Evolutionary conservation across 1,140 invertebrate species (phyloP).

Genomic region (Drosophila sturtevanti): DNA sequence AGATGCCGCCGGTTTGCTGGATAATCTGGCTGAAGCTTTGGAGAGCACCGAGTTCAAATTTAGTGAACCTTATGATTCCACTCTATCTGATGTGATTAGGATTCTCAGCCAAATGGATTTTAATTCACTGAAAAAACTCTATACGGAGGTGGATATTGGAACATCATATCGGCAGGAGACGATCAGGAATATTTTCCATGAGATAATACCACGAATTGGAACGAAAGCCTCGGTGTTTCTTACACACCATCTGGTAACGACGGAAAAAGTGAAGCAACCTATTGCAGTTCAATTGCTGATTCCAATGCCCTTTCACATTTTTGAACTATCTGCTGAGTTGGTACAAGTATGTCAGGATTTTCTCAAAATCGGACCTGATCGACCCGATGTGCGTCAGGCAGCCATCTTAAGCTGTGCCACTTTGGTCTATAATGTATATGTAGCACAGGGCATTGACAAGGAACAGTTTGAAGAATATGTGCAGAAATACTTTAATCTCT

Average conservation of each 20-base stretch:
- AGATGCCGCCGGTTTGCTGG: constrained; percentile 69
- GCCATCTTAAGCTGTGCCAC: constrained; percentile 88
- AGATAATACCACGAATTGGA: constrained; percentile 88
- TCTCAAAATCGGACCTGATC: constrained; percentile 83
- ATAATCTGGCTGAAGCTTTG: constrained; percentile 82
- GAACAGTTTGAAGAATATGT: constrained; percentile 89
- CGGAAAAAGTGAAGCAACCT: constrained; percentile 85
- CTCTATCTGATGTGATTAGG: constrained; percentile 82
- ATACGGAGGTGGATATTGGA: constrained; percentile 85
- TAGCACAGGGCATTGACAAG: constrained; percentile 83
- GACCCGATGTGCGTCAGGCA: constrained; percentile 85
- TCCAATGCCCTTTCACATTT: constrained; percentile 85
- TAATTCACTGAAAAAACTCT: constrained; percentile 84
- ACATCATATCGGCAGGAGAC: constrained; percentile 87
- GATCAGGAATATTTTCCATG: constrained; percentile 88
- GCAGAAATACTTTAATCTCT: constrained; percentile 85
- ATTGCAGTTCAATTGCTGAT: constrained; percentile 84
- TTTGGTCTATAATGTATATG: constrained; percentile 87
- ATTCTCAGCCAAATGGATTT: constrained; percentile 84
- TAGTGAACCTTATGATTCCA: constrained; percentile 83
- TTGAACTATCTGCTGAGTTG: constrained; percentile 84
- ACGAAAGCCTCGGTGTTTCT: constrained; percentile 86
- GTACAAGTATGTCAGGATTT: constrained; percentile 84
- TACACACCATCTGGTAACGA: constrained; percentile 86
- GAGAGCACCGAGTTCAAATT: constrained; percentile 82